Percentiles rank a stretch among this genome's conserved stretches.
Evolutionary conservation across 1,140 invertebrate species (phyloP).

Genomic region (Musca vetustissima): DNA sequence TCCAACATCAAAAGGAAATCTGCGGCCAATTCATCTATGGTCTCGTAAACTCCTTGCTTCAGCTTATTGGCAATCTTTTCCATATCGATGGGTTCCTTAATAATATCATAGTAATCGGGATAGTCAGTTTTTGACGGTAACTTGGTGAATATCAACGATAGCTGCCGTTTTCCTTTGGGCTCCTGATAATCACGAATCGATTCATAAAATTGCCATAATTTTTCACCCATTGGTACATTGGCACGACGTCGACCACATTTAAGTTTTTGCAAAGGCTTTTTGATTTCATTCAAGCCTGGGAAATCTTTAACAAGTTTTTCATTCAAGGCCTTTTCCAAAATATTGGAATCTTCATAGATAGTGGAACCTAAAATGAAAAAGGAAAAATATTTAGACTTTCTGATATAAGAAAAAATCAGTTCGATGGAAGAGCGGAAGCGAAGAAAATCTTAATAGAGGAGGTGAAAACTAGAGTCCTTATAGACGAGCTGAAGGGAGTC

Average conservation of each 20-base stretch:
- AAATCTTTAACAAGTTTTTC: slow-evolving; percentile 78
- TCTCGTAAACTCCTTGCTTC: slow-evolving; percentile 77
- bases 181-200: slow-evolving; percentile 88
- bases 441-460: too few species aligned
- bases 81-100: slow-evolving; percentile 97
- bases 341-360: slow-evolving; percentile 92
- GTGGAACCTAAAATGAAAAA: slow-evolving; percentile 63
- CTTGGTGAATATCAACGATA: slow-evolving; percentile 92
- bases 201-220: slow-evolving; percentile 86
- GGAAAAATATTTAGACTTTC: not conserved
- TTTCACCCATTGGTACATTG: slow-evolving; percentile 64
- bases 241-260: slow-evolving; percentile 39
- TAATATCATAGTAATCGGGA: slow-evolving; percentile 97
- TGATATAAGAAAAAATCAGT: too few species aligned
- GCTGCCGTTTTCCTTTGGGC: slow-evolving; percentile 76
- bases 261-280: slow-evolving; percentile 45
- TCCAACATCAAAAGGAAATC: slow-evolving; percentile 98
- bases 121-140: slow-evolving; percentile 92
- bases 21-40: slow-evolving; percentile 84
- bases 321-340: slow-evolving; percentile 81
- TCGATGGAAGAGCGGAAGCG: too few species aligned
- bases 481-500: too few species aligned
- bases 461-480: too few species aligned
- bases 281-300: slow-evolving; percentile 44
- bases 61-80: slow-evolving; percentile 90